phyloP scores from a whole-genome alignment of 2,888 invertebrate species.

The Philereme transversata region DNA sequence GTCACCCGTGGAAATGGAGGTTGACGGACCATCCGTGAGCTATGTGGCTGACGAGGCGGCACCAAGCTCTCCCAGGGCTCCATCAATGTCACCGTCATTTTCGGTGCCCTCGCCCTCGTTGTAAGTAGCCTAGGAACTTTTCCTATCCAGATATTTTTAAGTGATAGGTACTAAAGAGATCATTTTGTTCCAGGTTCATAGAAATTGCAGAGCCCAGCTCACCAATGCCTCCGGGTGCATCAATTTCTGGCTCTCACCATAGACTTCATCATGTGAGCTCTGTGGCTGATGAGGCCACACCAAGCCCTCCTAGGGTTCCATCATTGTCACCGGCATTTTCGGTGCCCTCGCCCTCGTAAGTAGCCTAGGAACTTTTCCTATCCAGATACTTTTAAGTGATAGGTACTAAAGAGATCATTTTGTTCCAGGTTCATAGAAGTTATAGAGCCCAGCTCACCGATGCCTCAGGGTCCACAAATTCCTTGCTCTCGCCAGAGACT shows the following conservation, averaged over 20 bases:
- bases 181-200: slow-evolving; percentile 6
- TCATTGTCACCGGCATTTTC: too few relatives aligned
- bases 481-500: neutral
- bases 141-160: slow-evolving; percentile 1
- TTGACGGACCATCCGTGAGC: slow-evolving; percentile 4
- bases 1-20: slow-evolving; percentile 8
- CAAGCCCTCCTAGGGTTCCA: too few relatives aligned
- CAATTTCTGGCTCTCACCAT: slow-evolving; percentile 1
- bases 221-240: neutral
- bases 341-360: slow-evolving; percentile 2
- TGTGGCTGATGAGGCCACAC: too few relatives aligned
- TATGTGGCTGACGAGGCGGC: slow-evolving; percentile 4
- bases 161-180: slow-evolving; percentile 4
- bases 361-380: slow-evolving; percentile 3
- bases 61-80: slow-evolving; percentile 2
- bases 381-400: slow-evolving; percentile 3
- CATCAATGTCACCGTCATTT: slow-evolving; percentile 4
- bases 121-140: slow-evolving; percentile 8
- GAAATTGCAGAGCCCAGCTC: slow-evolving; percentile 3
- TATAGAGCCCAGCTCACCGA: slow-evolving; percentile 3
- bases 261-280: neutral
- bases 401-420: slow-evolving; percentile 3
- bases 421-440: slow-evolving; percentile 6
- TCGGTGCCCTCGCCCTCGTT: slow-evolving; percentile 4
- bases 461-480: neutral